Base-by-base conservation (phyloP, 2,888 invertebrate species). In the Lysandra bellargus region DNA sequence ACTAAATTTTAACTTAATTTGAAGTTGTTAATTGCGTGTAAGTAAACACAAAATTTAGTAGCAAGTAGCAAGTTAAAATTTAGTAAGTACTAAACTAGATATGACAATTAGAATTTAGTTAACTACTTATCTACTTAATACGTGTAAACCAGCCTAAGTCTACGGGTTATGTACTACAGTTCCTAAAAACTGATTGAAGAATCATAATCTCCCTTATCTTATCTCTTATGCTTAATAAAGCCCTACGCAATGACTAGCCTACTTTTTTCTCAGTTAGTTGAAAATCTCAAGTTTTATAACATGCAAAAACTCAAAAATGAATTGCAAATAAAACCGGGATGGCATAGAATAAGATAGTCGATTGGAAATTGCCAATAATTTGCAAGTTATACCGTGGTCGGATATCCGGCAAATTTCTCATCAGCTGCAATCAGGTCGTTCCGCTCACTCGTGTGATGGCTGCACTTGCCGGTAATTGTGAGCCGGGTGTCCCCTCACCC, bases 331-430 rank as follows among this genome's bases (percentile, higher is more conserved):
- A 79, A 69, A 79, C 75, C 61, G 30, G 64, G 33, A 40, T 69
- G 75, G 76, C 57, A 79, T 73, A 73, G 76, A 79, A 61, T 80
- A 80, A 73, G 78, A 78, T 78, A 33, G 57, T 73, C 33, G 6
- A 78, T 73, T 60, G n/a, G 60, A 37, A 44, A 79, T 78, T 69
- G 44, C 23, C 72, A 69, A 73, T 78, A 57, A 60, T 72, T 74
- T 37, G 37, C 57, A 61, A 75, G 23, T 74, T 87, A 57, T 57
- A 57, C 88, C 88, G 88, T 84, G 85, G 37, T 37, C 88, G 90
- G 89, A 81, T 88, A 90, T 87, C 91, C 91, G 88, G 89, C 83
- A 92, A 92, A 92, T 92, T 92, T 92, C 91, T 90, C 93, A 92
- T 93, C 85, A 86, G 85, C 80, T 82, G 83, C 83, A 78, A 82